Evolutionary conservation across 2,113 vertebrate species (phyloP).

Genomic region (Bubo scandiacus): DNA sequence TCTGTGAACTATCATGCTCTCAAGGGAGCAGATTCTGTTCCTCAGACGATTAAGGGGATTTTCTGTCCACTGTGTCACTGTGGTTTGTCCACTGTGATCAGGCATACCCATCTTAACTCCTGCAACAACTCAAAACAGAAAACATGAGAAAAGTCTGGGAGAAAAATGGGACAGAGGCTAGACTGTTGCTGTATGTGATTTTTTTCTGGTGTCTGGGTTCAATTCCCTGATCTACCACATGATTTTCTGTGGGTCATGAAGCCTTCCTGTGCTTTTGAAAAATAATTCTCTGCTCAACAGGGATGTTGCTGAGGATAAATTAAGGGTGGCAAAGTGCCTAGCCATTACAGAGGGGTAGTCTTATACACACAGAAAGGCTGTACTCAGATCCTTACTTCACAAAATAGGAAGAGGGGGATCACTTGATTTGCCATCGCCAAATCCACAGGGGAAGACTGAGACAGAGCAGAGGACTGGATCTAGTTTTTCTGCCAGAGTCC

Average conservation of each 20-base stretch:
- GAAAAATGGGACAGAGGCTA: background rate
- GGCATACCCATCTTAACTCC: background rate
- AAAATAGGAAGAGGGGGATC: background rate
- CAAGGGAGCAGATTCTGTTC: background rate
- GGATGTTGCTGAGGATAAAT: background rate
- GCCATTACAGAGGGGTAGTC: background rate
- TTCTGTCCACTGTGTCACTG: background rate
- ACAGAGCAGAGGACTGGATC: background rate
- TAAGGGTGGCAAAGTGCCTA: background rate
- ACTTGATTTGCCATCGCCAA: background rate
- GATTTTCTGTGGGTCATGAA: background rate
- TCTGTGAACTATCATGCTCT: background rate
- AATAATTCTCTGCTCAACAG: background rate
- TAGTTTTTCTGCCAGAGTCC: background rate
- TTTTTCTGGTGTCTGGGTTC: background rate
- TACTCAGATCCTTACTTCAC: background rate
- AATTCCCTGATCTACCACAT: background rate
- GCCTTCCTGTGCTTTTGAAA: constrained; percentile 1
- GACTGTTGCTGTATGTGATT: background rate
- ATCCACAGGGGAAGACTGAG: background rate
- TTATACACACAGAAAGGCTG: background rate
- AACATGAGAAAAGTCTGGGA: background rate
- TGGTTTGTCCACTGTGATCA: background rate
- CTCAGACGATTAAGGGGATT: background rate
- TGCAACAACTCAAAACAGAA: background rate